These are phyloP conservation scores for Urosaurus nigricauda DNA, from an alignment of 2,797 vertebrate species.

Conservation along the genomic window DNA sequence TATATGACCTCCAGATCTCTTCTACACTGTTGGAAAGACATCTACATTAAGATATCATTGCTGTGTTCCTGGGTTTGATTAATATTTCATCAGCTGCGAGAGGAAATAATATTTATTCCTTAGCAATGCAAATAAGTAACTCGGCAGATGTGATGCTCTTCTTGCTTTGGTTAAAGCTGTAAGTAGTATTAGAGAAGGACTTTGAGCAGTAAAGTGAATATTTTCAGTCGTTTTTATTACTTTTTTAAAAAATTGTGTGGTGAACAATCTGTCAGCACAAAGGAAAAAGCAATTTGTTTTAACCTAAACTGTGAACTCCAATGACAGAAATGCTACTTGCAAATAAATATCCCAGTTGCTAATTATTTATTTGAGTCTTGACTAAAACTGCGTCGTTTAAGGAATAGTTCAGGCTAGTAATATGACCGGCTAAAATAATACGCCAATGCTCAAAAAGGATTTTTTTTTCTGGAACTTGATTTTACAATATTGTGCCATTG, in stretches of 20 bases:
- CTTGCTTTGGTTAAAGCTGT: slow-evolving; percentile 79
- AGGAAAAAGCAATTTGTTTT: slow-evolving; percentile 25
- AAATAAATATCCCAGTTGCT: slow-evolving; percentile 30
- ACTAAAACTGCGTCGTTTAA: not conserved
- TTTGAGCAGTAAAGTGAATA: slow-evolving; percentile 54
- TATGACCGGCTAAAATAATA: no score
- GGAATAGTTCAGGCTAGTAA: no score
- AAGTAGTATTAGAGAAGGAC: slow-evolving; percentile 71
- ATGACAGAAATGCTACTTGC: not conserved
- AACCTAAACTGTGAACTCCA: slow-evolving; percentile 41
- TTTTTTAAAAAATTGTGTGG: not conserved
- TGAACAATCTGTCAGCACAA: slow-evolving; percentile 49
- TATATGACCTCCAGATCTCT: slow-evolving; percentile 89
- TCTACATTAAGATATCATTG: slow-evolving; percentile 88
- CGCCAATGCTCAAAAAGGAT: not conserved
- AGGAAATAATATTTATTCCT: slow-evolving; percentile 89
- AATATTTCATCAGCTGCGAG: slow-evolving; percentile 96
- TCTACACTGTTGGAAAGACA: slow-evolving; percentile 92
- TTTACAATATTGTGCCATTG: no score
- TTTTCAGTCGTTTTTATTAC: not conserved
- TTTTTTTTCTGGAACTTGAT: no score
- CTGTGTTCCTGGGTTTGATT: slow-evolving; percentile 96
- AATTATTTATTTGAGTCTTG: slow-evolving; percentile 40
- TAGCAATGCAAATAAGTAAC: slow-evolving; percentile 92
- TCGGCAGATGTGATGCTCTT: slow-evolving; percentile 82